Evolutionary conservation across 2,888 invertebrate species (phyloP), one percentile per base, ranked within the genome.

Genomic region (Axea sp.): DNA sequence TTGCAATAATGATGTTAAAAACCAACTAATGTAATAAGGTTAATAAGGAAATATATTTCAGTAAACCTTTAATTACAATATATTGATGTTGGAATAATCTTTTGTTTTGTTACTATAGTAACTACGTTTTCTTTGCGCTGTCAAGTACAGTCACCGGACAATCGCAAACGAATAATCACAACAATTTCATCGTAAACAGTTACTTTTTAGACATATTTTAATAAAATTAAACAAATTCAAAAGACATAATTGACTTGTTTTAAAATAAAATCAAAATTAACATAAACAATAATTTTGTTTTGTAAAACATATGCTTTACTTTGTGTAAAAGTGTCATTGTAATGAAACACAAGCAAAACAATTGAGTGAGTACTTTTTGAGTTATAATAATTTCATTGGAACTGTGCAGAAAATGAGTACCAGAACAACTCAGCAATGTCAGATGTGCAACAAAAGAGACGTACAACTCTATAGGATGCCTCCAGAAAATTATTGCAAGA

Each of bases 391-490:
- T 26, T 19, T 7, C 2, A 2, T 26, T 26, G n/a, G 7, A 5
- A 5, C 11, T 4, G 14, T 35, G n/a, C 12, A 33, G 35, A 78
- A 74, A 67, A 86, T 87, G 84, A 62, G 81, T 19, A 80, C 81
- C 49, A 83, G 74, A 69, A 78, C 77, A 22, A 80, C 79, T 15
- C 82, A 84, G 17, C 81, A 82, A 31, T 87, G 86, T 65, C 80
- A 81, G 67, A 84, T 84, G 83, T 86, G 86, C 76, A 84, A 82
- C 71, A 57, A 37, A 7, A 81, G 77, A 9, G 84, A 83, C 2
- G 71, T 84, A 39, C 82, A 80, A 17, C 60, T 82, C 0, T 84
- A 81, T 75, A 81, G 80, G 31, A 78, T 83, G 37, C 82, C 83
- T 2, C 49, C 77, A 14, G 76, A 64, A n/a, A 77, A 75, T 74